Evolutionary conservation across 1,140 invertebrate genomes (phyloP).

Genomic region (Drosophila bocqueti): DNA sequence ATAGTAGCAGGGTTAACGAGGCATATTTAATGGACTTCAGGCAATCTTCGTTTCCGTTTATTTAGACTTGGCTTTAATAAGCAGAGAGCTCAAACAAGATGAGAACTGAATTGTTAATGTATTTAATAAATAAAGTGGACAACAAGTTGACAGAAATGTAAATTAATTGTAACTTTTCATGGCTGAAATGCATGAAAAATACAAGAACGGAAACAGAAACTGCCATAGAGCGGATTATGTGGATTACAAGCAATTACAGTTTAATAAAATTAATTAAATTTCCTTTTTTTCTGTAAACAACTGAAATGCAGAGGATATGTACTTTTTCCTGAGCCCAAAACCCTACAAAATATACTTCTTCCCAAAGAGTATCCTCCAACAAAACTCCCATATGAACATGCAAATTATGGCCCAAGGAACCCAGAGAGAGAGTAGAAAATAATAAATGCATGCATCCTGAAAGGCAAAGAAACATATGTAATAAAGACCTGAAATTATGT

Average conservation of each 20-base stretch:
- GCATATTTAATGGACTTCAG: background rate
- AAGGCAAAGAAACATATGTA: constrained; percentile 35
- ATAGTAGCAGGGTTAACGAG: background rate
- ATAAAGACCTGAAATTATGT: constrained; percentile 15
- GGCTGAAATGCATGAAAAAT: background rate
- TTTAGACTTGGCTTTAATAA: no score
- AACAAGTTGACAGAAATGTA: background rate
- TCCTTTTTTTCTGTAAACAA: background rate
- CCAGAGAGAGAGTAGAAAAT: constrained; percentile 1
- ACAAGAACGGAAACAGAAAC: background rate
- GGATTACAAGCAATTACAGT: background rate
- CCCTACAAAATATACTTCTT: background rate
- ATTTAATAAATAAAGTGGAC: background rate
- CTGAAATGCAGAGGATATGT: background rate
- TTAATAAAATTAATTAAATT: background rate
- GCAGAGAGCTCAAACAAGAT: no score
- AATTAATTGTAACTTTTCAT: background rate
- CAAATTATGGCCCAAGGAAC: constrained; percentile 10
- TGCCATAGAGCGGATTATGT: background rate
- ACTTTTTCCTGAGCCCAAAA: background rate
- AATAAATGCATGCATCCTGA: constrained; percentile 26
- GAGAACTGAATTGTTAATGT: background rate
- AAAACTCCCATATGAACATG: constrained; percentile 13
- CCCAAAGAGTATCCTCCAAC: background rate
- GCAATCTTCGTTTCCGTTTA: background rate